Percentiles rank a stretch among this genome's conserved stretches.
phyloP scores from a whole-genome alignment of 2,888 invertebrate species.

The Heliothis peltigera region DNA sequence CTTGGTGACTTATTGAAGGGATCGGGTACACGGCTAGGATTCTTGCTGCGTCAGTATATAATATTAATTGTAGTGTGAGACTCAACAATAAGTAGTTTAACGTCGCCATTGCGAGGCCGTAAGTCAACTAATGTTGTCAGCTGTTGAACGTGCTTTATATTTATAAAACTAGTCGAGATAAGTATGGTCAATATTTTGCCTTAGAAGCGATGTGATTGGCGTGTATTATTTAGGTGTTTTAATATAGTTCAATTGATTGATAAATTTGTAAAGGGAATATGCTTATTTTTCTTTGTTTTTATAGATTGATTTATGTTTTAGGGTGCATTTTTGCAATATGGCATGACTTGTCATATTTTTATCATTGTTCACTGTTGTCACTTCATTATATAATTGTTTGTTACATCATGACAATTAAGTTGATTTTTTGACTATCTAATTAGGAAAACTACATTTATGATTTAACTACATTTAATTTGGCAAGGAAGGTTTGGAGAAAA shows the following conservation, averaged over 20 bases:
- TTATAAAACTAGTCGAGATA: conserved; percentile 9
- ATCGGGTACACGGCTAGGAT: conserved; percentile 75
- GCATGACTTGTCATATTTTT: too few relatives aligned
- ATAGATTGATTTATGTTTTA: too few relatives aligned
- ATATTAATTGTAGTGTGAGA: conserved; percentile 2
- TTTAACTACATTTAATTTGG: too few relatives aligned
- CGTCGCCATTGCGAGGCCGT: conserved; percentile 18
- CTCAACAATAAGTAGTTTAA: not conserved
- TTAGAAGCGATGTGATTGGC: not conserved
- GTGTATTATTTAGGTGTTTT: not conserved
- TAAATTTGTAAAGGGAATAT: too few relatives aligned
- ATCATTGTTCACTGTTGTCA: too few relatives aligned
- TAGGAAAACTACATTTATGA: too few relatives aligned
- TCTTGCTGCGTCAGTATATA: conserved; percentile 59
- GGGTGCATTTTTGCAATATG: too few relatives aligned
- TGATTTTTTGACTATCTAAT: too few relatives aligned
- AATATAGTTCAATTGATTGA: not conserved
- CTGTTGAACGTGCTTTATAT: conserved; percentile 18
- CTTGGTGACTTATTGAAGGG: conserved; percentile 81
- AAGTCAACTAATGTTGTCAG: conserved; percentile 11
- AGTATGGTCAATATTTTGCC: conserved; percentile 9
- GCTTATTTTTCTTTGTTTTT: too few relatives aligned
- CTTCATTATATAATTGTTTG: too few relatives aligned
- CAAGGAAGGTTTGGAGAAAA: too few relatives aligned
- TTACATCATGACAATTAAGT: too few relatives aligned